phyloP scores from a whole-genome alignment of 2,797 vertebrate genomes.

The Myotis findleyi region DNA sequence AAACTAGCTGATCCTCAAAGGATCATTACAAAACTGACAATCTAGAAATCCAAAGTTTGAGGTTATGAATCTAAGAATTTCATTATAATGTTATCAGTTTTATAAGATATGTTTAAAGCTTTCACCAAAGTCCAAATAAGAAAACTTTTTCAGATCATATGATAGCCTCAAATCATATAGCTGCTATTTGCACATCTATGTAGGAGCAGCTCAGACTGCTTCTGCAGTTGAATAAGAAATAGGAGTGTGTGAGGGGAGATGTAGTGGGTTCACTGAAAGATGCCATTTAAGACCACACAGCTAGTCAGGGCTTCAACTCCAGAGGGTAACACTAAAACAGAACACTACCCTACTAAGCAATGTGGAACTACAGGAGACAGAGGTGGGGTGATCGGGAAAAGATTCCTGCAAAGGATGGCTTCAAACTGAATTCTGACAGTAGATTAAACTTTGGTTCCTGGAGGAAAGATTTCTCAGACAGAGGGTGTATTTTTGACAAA shows the following conservation, averaged over 20 bases:
- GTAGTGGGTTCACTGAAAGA: neutral
- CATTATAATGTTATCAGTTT: conserved; percentile 38
- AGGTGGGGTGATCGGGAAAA: neutral
- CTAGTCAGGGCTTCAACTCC: neutral
- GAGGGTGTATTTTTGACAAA: neutral
- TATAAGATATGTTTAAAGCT: conserved; percentile 13
- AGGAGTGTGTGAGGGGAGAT: neutral
- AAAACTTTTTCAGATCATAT: neutral
- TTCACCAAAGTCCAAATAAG: conserved; percentile 1
- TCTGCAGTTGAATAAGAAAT: conserved; percentile 22
- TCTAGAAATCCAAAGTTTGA: conserved; percentile 2
- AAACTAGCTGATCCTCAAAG: conserved; percentile 2
- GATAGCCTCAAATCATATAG: conserved; percentile 4
- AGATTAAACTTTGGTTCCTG: neutral
- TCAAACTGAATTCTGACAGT: neutral
- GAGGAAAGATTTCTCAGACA: neutral
- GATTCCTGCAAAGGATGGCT: neutral
- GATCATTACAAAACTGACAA: neutral
- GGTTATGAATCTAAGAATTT: conserved; percentile 6
- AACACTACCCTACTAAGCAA: neutral
- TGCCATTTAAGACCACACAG: neutral
- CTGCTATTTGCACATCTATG: conserved; percentile 8
- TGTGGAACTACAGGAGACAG: neutral
- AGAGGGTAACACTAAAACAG: neutral
- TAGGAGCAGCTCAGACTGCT: neutral